Evolutionary conservation across 2,888 invertebrate genomes (phyloP).

Genomic region (Melanargia galathea): DNA sequence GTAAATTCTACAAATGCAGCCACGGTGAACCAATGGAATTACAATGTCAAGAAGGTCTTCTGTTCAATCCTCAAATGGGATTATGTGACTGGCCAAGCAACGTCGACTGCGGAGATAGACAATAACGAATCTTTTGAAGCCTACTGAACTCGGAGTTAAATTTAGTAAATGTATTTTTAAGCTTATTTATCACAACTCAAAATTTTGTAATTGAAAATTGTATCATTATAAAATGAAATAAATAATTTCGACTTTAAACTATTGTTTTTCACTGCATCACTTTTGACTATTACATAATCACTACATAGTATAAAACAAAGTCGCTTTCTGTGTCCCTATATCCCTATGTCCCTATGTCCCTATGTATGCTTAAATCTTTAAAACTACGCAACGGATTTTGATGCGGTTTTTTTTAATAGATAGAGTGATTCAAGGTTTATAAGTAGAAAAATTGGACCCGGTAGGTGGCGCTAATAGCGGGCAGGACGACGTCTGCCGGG

Average conservation of each 20-base stretch:
- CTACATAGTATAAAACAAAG: too few relatives aligned
- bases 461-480: too few relatives aligned
- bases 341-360: too few relatives aligned
- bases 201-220: conserved; percentile 4
- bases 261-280: background rate
- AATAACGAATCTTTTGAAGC: background rate
- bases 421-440: too few relatives aligned
- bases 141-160: background rate
- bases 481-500: too few relatives aligned
- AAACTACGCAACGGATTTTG: too few relatives aligned
- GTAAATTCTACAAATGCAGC: conserved; percentile 53
- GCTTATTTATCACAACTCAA: conserved; percentile 7
- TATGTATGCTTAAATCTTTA: too few relatives aligned
- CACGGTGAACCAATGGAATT: conserved; percentile 46
- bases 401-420: too few relatives aligned
- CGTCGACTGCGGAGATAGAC: conserved; percentile 53
- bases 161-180: background rate
- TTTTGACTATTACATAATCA: background rate
- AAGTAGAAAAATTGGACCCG: too few relatives aligned
- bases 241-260: conserved; percentile 1
- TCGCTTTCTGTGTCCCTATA: too few relatives aligned
- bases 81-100: conserved; percentile 52
- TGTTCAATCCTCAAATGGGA: conserved; percentile 48
- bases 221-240: conserved; percentile 14
- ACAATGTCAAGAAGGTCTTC: conserved; percentile 46